Conservation (phyloP, 2,888 invertebrate species). For the Morinoia aosen region DNA sequence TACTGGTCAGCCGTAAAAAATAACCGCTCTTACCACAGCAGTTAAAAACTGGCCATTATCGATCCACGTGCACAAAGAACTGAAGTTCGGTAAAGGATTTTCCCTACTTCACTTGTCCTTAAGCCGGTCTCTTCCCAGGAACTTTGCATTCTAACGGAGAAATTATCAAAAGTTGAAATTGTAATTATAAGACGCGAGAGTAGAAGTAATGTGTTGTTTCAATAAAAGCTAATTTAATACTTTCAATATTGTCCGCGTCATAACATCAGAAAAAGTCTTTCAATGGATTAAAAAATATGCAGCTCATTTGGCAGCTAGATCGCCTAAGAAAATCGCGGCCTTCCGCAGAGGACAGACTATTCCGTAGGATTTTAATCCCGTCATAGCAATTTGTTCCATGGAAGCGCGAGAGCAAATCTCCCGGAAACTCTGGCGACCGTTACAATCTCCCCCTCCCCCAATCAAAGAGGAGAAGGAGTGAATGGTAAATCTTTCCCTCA, state of each 20-base stretch:
- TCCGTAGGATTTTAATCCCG: background rate
- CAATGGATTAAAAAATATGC: background rate
- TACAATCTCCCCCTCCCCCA: background rate
- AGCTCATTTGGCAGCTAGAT: background rate
- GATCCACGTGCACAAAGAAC: background rate
- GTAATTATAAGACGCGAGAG: no score
- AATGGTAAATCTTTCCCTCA: background rate
- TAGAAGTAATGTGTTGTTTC: no score
- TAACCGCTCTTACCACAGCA: background rate
- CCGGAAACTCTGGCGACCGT: background rate
- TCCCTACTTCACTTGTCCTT: background rate
- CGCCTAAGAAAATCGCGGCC: background rate
- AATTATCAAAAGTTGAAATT: background rate
- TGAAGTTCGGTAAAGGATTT: background rate
- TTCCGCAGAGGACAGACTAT: background rate
- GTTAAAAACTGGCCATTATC: background rate
- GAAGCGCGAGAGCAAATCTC: background rate
- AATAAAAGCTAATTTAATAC: background rate
- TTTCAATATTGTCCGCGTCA: background rate
- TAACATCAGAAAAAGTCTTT: background rate
- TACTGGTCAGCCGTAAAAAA: background rate
- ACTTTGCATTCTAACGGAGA: background rate
- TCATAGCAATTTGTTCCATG: background rate
- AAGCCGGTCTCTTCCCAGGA: background rate
- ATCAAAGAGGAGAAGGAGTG: background rate